Evolutionary conservation across 2,888 invertebrate genomes (phyloP).

Genomic region (Calameuta pallipes): DNA sequence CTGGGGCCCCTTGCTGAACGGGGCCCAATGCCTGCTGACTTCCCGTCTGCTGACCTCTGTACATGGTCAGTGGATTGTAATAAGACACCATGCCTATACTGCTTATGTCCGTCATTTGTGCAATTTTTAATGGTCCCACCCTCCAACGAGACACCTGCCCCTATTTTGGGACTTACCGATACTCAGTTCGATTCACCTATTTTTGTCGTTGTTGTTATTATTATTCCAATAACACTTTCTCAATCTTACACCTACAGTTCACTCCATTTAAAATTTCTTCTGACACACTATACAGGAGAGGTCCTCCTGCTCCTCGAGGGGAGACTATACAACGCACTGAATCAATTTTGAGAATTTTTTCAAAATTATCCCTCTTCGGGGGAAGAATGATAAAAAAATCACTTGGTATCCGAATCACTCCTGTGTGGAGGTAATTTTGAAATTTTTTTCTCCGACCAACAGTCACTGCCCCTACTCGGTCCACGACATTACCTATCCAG

Average conservation of each 20-base stretch:
- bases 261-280: not conserved
- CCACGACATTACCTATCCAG: not conserved
- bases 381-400: not conserved
- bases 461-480: not conserved
- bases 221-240: not conserved
- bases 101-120: slow-evolving; percentile 42
- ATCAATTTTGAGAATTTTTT: not conserved
- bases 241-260: not conserved
- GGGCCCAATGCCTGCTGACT: slow-evolving; percentile 32
- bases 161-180: not conserved
- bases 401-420: not conserved
- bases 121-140: not conserved
- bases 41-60: slow-evolving; percentile 59
- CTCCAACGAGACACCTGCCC: not conserved
- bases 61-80: slow-evolving; percentile 77
- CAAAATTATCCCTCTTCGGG: not conserved
- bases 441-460: not conserved
- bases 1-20: slow-evolving; percentile 24
- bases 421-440: not conserved
- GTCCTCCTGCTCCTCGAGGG: not conserved
- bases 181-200: not conserved
- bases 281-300: not conserved
- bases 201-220: not conserved
- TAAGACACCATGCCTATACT: slow-evolving; percentile 76
- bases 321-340: not conserved